Evolutionary conservation across 2,113 vertebrate genomes (phyloP), one percentile per base, ranked within the genome.

Genomic region (Barbus barbus): DNA sequence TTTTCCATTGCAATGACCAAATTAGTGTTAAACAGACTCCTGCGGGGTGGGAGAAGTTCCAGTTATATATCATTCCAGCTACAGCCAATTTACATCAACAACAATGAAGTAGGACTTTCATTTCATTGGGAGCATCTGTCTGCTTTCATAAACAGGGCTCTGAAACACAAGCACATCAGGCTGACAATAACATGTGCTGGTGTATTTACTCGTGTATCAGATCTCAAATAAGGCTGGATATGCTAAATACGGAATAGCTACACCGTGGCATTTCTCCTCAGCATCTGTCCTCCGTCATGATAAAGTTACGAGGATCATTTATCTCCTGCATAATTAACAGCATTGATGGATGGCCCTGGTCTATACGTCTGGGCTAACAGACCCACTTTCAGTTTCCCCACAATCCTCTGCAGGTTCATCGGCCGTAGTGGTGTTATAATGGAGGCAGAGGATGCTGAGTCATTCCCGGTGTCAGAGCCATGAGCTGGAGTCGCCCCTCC

Each of bases 281-380:
- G 48, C 74, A 77, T 33, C 67, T 38, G 67, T 71, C 65, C 65
- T 69, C 67, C 4, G 20, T 38, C 75, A 58, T 38, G 51, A 9
- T 75, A 33, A 78, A 22, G 38, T 44, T 61, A 24, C 77, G 8
- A 26, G n/a, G 58, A 63, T 61, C 36, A 79, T 79, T 63, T 79
- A 79, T 63, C 58, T 46, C 77, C 77, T 65, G 38, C 56, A 44
- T 63, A 63, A 79, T 79, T 79, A 79, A 63, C 58, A 26, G 36
- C 77, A 63, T 22, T 11, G 77, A 79, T 46, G 58, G 38, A 79
- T 79, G 36, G 58, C 8, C n/a, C 56, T 28, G 16, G 61, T 78
- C 61, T 78, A n/a, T 41, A 41, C 2, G 9, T 41, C 76, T 20
- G 51, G 51, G 51, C 36, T 44, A 28, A 26, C 58, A 79, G 31